Base-by-base conservation (phyloP, 2,797 vertebrate genomes). In the Sebastes elongatus region DNA sequence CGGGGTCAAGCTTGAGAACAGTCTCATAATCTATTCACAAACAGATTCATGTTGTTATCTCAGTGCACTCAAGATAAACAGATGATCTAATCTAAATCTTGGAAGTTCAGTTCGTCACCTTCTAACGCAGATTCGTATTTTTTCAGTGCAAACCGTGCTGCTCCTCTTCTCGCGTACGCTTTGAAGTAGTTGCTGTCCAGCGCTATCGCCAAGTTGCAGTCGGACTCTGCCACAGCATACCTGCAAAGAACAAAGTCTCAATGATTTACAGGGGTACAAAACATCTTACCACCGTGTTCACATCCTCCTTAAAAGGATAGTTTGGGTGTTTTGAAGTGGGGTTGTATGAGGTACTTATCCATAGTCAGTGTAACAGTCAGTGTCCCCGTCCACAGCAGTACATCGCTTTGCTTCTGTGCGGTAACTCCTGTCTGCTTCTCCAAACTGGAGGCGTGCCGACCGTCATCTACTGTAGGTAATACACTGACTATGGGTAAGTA, bases 211-310 rank as follows among this genome's bases (percentile, higher is more conserved):
- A 99, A 93, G 90, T 97, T 98, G 93, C 98, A 99, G 91, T 99
- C 99, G 0, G 98, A 98, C 93, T 99, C 98, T 0, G 98, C 97
- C 83, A 99, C 97, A n/a, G 96, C 96, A 87, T 93, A 99, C 75
- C 99, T 99, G 85, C 42, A 61, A 10, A 30, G 11, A 28, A 65
- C 10, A 74, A 72, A 56, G 6, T 14, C 13, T n/a, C 10, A 1
- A 0, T 22, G 5, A 52, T 2, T 1, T 4, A 46, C n/a, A 33
- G 4, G 4, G 18, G 7, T 1, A 35, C 9, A 28, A 57, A 49
- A 10, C 1, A 0, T 25, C 22, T 4, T 23, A n/a, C 8, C 42
- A 18, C 18, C 0, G 46, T 0, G 0, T 52, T 3, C 30, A 46
- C 7, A 11, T 8, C 18, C 30, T 7, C 1, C 2, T 35, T 22